Evolutionary conservation across 1,140 invertebrate species (phyloP).

Genomic region (Nasonia vitripennis): DNA sequence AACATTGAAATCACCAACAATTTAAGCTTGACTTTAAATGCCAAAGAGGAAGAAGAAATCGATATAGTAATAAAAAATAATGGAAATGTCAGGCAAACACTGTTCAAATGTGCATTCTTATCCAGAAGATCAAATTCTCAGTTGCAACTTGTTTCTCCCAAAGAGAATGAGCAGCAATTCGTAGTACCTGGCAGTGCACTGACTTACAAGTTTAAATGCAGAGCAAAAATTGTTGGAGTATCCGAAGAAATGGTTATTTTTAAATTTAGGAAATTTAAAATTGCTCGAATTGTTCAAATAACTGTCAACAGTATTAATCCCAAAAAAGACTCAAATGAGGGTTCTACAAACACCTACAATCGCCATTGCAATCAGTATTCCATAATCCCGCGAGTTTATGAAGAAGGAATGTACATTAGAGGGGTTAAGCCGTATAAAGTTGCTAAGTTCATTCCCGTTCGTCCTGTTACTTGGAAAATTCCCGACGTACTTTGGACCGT

Average conservation of each 20-base stretch:
- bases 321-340: not conserved
- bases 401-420: constrained; percentile 72
- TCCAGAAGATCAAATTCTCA: constrained; percentile 65
- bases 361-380: constrained; percentile 65
- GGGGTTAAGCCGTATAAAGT: constrained; percentile 77
- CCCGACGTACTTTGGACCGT: constrained; percentile 77
- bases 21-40: constrained; percentile 64
- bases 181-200: constrained; percentile 66
- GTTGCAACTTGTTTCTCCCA: constrained; percentile 63
- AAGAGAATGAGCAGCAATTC: constrained; percentile 49
- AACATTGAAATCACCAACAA: constrained; percentile 71
- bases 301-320: constrained; percentile 65
- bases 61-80: constrained; percentile 68
- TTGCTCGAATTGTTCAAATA: constrained; percentile 76
- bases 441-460: constrained; percentile 76
- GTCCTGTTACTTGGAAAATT: constrained; percentile 75
- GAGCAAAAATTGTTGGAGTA: constrained; percentile 76
- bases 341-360: constrained; percentile 60
- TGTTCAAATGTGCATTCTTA: constrained; percentile 61
- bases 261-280: constrained; percentile 76
- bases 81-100: constrained; percentile 56
- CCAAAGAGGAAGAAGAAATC: constrained; percentile 66
- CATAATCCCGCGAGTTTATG: constrained; percentile 64
- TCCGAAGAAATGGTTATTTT: constrained; percentile 78
- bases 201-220: constrained; percentile 71